Evolutionary conservation across 2,113 vertebrate genomes (phyloP).

Genomic region (Speoplatyrhinus poulsoni): DNA sequence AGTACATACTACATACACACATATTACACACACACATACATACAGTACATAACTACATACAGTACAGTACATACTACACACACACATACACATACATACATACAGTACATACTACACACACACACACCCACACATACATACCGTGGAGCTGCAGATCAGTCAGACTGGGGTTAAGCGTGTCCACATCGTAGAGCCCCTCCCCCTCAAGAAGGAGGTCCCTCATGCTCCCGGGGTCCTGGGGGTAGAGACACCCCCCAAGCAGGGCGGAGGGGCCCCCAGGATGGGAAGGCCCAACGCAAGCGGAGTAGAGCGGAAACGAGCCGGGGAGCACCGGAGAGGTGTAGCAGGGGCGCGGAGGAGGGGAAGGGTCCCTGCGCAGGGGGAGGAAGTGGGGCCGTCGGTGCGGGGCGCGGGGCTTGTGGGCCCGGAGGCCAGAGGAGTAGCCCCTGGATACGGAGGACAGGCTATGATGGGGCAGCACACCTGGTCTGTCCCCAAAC

Average conservation of each 20-base stretch:
- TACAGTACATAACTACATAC: no score
- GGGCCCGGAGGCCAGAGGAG: constrained; percentile 54
- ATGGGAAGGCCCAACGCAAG: constrained; percentile 69
- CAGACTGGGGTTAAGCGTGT: constrained; percentile 90
- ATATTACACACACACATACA: no score
- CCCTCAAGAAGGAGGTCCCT: constrained; percentile 85
- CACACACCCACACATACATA: constrained; percentile 13
- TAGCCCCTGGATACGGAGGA: constrained; percentile 34
- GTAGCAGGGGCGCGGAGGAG: constrained; percentile 57
- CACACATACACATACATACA: no score
- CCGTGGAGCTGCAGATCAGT: constrained; percentile 93
- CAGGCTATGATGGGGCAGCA: constrained; percentile 59
- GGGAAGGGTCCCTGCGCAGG: constrained; percentile 45
- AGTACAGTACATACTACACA: no score
- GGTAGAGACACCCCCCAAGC: constrained; percentile 72
- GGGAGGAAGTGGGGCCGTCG: constrained; percentile 60
- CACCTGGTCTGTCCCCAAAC: constrained; percentile 82
- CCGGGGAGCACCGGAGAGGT: constrained; percentile 19
- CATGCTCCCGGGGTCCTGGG: constrained; percentile 69
- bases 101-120: no score
- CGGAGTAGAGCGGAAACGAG: constrained; percentile 74
- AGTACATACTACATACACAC: no score
- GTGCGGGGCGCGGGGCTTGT: constrained; percentile 48
- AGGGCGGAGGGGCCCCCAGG: constrained; percentile 60
- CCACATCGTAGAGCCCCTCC: constrained; percentile 85